Base-by-base conservation (phyloP, 1,140 invertebrate species). In the Heliconius eleuchia region DNA sequence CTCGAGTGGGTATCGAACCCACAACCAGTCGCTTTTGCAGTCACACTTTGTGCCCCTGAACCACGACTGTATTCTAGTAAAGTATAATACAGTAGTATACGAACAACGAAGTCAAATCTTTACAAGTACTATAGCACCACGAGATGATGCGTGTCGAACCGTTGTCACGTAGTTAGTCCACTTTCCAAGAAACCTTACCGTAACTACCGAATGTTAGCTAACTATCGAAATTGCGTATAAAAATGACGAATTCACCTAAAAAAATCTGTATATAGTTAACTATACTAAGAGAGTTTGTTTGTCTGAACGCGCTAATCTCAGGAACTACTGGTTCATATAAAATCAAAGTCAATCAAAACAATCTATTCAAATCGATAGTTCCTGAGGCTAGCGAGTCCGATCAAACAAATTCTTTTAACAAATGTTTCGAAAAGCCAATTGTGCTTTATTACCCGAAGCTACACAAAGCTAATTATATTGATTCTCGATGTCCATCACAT, bases 81-180 rank as follows among this genome's bases (percentile, higher is more conserved):
- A 23, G 23, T 23, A 23, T 23, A 23, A 23, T 30, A 30, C 30
- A 2, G 30, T 30, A 30, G 55, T 23, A 57, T 23, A 57, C 11
- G n/a, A 23, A 23, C 55, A 18, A 30, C 9, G 60, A 66, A 66
- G 11, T n/a, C 11, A 66, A 66, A 66, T 66, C 60, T 16, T 16
- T 66, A 66, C 9, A 66, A 66, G 3, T 30, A 30, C 13, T 30
- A 30, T 11, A 30, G 9, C n/a, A 60, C 55, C 9, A 66, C 60
- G 11, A 66, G 60, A 66, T 6, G 60, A 66, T 30, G 60, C 60
- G 27, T 66, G n/a, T 66, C 60, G 60, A 66, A 66, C 60, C 3
- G 60, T 30, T 30, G 60, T 66, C 60, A 66, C 60, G 60, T 66
- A 66, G 27, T 66, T n/a, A 30, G 60, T 66, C 8, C 27, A 66